A percentile compares a stretch with the other conserved stretches of the same genome.
Evolutionary conservation across 2,113 vertebrate genomes (phyloP).

Genomic region (Sitta europaea): DNA sequence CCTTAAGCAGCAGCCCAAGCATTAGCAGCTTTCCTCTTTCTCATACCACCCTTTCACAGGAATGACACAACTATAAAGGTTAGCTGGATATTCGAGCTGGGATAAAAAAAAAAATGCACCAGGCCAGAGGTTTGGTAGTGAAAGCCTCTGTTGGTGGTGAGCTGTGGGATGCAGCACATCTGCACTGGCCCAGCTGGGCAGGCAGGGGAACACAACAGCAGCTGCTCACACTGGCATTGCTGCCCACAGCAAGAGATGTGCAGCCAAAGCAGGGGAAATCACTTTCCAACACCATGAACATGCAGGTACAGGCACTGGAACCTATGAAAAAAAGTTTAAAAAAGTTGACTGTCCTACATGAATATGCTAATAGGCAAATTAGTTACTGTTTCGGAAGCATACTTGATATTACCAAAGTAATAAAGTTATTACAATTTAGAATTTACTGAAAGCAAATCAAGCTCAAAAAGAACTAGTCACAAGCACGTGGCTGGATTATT

Average conservation of each 20-base stretch:
- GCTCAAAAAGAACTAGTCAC: not conserved
- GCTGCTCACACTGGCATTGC: not conserved
- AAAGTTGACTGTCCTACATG: not conserved
- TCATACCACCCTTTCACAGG: not conserved
- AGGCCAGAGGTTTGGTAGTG: not conserved
- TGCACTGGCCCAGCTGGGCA: not conserved
- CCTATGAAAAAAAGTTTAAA: not conserved
- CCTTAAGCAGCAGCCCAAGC: not conserved
- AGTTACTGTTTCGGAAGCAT: not conserved
- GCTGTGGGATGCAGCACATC: not conserved
- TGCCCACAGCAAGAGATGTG: not conserved
- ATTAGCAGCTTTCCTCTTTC: not conserved
- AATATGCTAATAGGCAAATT: not conserved
- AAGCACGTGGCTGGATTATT: accelerated
- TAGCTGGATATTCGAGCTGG: not conserved
- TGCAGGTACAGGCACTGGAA: not conserved
- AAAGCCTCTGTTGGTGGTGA: not conserved
- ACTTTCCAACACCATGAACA: not conserved
- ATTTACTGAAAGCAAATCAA: not conserved
- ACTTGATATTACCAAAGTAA: not conserved
- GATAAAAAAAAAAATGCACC: not conserved
- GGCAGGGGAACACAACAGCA: accelerated
- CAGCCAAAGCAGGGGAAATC: not conserved
- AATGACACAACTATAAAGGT: not conserved
- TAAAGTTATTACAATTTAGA: not conserved